These are phyloP conservation scores for Lycaena phlaeas DNA, from an alignment of 2,888 invertebrate species.

Conservation along the genomic window DNA sequence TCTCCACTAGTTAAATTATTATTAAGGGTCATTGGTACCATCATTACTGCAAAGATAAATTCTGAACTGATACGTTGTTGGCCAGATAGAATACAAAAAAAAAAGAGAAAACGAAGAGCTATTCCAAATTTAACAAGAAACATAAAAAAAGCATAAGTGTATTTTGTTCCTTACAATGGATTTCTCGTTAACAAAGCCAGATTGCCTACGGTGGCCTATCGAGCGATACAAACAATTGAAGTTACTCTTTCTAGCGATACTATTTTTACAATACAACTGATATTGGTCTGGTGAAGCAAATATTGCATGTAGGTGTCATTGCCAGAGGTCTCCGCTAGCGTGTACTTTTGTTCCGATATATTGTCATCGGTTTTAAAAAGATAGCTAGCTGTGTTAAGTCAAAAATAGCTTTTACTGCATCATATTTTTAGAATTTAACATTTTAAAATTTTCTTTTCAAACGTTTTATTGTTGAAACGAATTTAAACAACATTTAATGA, in stretches of 20 bases:
- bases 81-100: too few species aligned
- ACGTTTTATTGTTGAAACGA: too few species aligned
- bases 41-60: too few species aligned
- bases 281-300: slow-evolving; percentile 61
- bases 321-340: slow-evolving; percentile 47
- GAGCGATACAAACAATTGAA: slow-evolving; percentile 10
- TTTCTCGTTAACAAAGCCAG: not conserved
- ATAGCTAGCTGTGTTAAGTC: not conserved
- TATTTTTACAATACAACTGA: slow-evolving; percentile 50
- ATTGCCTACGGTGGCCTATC: not conserved
- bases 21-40: too few species aligned
- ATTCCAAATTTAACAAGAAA: too few species aligned
- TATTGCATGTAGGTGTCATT: slow-evolving; percentile 63
- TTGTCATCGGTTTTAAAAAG: not conserved
- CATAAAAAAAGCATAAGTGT: too few species aligned
- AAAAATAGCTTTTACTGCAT: not conserved
- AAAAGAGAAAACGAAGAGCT: too few species aligned
- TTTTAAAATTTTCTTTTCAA: too few species aligned
- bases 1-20: too few species aligned
- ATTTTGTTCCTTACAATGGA: too few species aligned
- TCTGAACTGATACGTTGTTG: too few species aligned
- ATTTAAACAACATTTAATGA: too few species aligned
- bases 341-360: not conserved
- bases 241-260: slow-evolving; percentile 33
- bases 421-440: slow-evolving; percentile 17